phyloP scores from a whole-genome alignment of 1,140 invertebrate species.

The Zaprionus camerounensis region DNA sequence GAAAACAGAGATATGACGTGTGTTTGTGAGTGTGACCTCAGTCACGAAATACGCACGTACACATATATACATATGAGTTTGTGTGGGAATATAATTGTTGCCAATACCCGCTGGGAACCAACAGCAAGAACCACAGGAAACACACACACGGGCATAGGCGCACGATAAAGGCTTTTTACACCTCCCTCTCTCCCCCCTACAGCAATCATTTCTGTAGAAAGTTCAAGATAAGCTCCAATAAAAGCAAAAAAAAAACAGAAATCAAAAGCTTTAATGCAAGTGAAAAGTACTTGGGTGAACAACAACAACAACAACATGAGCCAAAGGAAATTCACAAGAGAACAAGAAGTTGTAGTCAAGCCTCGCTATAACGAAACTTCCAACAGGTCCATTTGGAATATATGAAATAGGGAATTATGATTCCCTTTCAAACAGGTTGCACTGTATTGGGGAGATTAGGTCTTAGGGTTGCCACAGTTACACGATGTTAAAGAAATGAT shows the following conservation, averaged over 20 bases:
- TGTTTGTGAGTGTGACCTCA: slow-evolving; percentile 1
- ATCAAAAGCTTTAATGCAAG: slow-evolving; percentile 4
- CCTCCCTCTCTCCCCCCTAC: too few species aligned
- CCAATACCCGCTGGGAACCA: slow-evolving; percentile 19
- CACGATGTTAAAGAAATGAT: too few species aligned
- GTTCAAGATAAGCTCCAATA: slow-evolving; percentile 15
- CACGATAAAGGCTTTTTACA: slow-evolving; percentile 4
- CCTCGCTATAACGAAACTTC: neutral
- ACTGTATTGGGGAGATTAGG: neutral
- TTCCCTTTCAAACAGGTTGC: neutral
- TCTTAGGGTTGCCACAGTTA: neutral
- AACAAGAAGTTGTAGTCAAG: neutral
- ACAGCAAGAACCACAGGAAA: slow-evolving; percentile 11
- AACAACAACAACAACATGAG: neutral
- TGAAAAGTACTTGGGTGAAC: slow-evolving; percentile 3
- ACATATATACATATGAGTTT: neutral
- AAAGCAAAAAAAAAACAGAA: slow-evolving; percentile 7
- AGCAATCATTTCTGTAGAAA: slow-evolving; percentile 2
- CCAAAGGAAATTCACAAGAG: slow-evolving; percentile 8
- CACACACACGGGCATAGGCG: neutral
- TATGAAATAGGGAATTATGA: neutral
- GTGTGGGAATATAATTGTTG: slow-evolving; percentile 18
- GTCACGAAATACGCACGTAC: neutral
- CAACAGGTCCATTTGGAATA: neutral
- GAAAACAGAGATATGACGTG: slow-evolving; percentile 37